phyloP scores from a whole-genome alignment of 2,888 invertebrate genomes.

The Calameuta idolon region DNA sequence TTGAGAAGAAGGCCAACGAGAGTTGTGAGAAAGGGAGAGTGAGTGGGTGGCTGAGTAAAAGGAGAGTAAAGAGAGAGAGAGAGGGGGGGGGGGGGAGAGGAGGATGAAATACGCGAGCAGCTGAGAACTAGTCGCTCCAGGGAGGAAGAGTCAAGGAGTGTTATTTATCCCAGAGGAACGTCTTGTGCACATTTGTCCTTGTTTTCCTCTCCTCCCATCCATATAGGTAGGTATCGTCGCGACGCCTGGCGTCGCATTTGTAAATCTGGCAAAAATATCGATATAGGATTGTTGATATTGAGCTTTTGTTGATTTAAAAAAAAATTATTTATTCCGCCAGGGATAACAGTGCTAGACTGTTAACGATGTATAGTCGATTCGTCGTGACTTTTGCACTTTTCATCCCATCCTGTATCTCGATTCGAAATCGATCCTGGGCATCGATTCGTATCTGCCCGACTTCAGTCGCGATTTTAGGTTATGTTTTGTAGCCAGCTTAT shows the following conservation, averaged over 20 bases:
- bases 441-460: neutral
- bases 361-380: neutral
- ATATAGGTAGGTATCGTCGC: neutral
- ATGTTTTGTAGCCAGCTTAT: neutral
- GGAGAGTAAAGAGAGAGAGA: slow-evolving; percentile 15
- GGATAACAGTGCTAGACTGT: too few species aligned
- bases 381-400: neutral
- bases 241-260: neutral
- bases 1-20: neutral
- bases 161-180: slow-evolving; percentile 30
- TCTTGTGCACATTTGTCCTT: slow-evolving; percentile 28
- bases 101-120: slow-evolving; percentile 23
- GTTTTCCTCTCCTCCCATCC: slow-evolving; percentile 23
- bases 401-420: neutral
- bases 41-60: neutral
- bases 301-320: neutral
- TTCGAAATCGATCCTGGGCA: neutral
- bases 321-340: neutral
- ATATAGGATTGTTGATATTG: too few species aligned
- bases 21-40: slow-evolving; percentile 4
- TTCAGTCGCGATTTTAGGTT: neutral
- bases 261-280: neutral
- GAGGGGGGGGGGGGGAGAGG: slow-evolving; percentile 10
- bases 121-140: slow-evolving; percentile 20
- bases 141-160: slow-evolving; percentile 18